phyloP scores from a whole-genome alignment of 2,888 invertebrate species.

The Euplexia lucipara region DNA sequence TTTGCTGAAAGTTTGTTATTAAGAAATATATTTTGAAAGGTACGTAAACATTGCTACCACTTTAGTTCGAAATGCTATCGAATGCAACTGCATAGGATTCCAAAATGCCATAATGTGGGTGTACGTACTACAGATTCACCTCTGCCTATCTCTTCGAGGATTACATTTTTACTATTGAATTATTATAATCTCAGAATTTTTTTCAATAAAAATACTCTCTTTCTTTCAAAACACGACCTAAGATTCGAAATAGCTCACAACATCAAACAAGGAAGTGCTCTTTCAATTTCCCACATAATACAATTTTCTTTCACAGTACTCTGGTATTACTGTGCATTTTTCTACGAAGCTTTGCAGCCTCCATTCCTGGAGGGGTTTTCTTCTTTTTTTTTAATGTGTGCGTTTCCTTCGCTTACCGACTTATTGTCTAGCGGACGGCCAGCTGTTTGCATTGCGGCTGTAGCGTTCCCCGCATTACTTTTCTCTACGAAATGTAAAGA shows the following conservation, averaged over 20 bases:
- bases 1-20: background rate
- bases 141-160: no score
- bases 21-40: no score
- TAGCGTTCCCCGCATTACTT: slow-evolving; percentile 72
- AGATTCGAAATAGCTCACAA: slow-evolving; percentile 5
- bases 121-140: no score
- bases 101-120: no score
- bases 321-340: slow-evolving; percentile 57
- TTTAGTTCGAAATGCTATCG: no score
- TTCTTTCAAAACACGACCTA: background rate
- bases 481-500: slow-evolving; percentile 53
- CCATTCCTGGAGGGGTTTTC: slow-evolving; percentile 26
- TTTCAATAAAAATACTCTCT: slow-evolving; percentile 1
- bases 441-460: slow-evolving; percentile 76
- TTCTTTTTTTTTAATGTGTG: slow-evolving; percentile 64
- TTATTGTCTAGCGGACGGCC: slow-evolving; percentile 76
- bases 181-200: background rate
- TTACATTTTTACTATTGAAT: background rate
- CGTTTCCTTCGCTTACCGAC: slow-evolving; percentile 67
- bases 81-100: no score
- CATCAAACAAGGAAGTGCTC: slow-evolving; percentile 4
- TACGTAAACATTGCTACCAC: no score
- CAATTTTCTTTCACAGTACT: slow-evolving; percentile 28
- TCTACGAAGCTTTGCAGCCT: slow-evolving; percentile 34
- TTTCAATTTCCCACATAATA: slow-evolving; percentile 37